Evolutionary conservation across 2,797 vertebrate genomes (phyloP).

Genomic region (Gambelia wislizenii): DNA sequence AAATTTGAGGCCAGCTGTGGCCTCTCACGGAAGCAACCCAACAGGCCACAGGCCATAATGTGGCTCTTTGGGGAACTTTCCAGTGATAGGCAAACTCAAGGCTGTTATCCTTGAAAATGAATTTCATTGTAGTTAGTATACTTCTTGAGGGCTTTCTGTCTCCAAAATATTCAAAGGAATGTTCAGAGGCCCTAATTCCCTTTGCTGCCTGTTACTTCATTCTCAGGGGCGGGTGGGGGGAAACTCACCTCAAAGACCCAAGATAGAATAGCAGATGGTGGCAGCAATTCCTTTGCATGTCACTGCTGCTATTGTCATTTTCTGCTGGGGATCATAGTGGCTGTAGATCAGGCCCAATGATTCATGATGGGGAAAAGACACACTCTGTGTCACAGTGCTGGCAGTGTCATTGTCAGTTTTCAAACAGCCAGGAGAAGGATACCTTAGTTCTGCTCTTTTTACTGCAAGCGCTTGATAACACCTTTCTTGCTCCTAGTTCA

Average conservation of each 20-base stretch:
- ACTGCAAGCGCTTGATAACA: too few relatives aligned
- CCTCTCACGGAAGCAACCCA: not conserved
- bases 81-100: not conserved
- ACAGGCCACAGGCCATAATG: not conserved
- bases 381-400: not conserved
- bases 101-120: not conserved
- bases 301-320: not conserved
- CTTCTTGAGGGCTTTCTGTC: too few relatives aligned
- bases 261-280: not conserved
- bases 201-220: not conserved
- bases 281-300: not conserved
- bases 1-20: not conserved
- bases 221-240: too few relatives aligned
- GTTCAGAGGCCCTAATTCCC: not conserved
- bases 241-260: not conserved
- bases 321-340: not conserved
- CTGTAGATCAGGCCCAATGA: not conserved
- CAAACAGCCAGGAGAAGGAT: not conserved
- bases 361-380: not conserved
- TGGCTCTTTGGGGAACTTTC: not conserved
- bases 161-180: not conserved
- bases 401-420: not conserved
- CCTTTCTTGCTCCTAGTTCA: too few relatives aligned
- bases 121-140: not conserved
- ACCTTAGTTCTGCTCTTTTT: not conserved